These are phyloP conservation scores for Epizoanthus scotinus DNA, from an alignment of 92 coral and sea anemone genomes.

Conservation along the genomic window DNA sequence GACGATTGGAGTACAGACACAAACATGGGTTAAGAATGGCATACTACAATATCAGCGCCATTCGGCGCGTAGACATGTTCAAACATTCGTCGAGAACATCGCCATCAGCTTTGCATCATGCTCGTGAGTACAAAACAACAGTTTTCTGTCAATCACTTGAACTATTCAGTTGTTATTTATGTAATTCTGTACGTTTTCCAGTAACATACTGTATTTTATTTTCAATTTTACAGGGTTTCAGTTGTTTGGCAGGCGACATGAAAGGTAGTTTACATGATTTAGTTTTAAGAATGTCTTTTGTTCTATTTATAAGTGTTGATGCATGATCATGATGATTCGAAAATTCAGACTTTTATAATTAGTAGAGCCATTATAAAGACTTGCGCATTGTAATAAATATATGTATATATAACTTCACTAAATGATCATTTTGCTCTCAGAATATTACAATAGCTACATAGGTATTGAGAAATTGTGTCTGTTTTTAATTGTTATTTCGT, in stretches of 20 bases:
- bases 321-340: not conserved
- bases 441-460: too few species aligned
- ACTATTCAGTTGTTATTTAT: not conserved
- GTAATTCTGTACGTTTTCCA: not conserved
- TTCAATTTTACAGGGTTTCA: not conserved
- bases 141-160: not conserved
- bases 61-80: constrained; percentile 12
- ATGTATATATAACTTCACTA: too few species aligned
- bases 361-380: too few species aligned
- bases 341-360: too few species aligned
- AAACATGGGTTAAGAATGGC: not conserved
- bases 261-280: constrained; percentile 13
- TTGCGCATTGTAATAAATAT: too few species aligned
- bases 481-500: too few species aligned
- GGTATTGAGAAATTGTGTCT: too few species aligned
- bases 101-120: not conserved
- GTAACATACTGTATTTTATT: not conserved
- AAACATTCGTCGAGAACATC: not conserved
- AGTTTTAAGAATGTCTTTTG: not conserved
- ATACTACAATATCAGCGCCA: constrained; percentile 12
- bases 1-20: too few species aligned
- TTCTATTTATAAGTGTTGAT: not conserved
- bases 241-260: constrained; percentile 14
- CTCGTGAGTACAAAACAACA: constrained; percentile 10
- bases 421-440: too few species aligned